phyloP scores from a whole-genome alignment of 2,113 vertebrate species.

The Diadophis punctatus region DNA sequence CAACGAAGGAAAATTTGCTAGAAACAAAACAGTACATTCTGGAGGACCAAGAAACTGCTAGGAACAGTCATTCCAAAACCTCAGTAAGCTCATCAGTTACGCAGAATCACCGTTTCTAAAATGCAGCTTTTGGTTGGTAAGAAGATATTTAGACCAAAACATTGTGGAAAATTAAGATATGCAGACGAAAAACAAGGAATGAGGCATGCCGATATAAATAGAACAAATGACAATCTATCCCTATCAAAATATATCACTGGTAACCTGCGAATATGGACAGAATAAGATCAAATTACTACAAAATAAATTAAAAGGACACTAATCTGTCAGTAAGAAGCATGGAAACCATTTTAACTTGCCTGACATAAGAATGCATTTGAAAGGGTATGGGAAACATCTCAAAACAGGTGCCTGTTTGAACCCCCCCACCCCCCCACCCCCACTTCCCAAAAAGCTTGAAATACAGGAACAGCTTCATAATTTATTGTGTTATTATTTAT shows the following conservation, averaged over 20 bases:
- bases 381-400: neutral
- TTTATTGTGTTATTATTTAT: neutral
- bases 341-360: conserved; percentile 33
- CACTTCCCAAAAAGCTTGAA: neutral
- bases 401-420: neutral
- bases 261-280: neutral
- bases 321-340: conserved; percentile 17
- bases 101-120: conserved; percentile 20
- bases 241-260: conserved; percentile 27
- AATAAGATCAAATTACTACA: conserved; percentile 30
- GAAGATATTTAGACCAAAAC: conserved; percentile 45
- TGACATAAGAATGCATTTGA: neutral
- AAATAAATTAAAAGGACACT: conserved; percentile 10
- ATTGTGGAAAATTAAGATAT: conserved; percentile 49
- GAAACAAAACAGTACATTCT: conserved; percentile 9
- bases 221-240: conserved; percentile 36
- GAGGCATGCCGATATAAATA: conserved; percentile 48
- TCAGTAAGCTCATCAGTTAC: neutral
- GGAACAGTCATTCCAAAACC: neutral
- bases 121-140: conserved; percentile 30
- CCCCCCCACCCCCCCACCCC: too few relatives aligned
- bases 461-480: neutral
- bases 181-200: conserved; percentile 43
- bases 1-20: neutral
- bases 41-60: neutral